Percentiles rank a stretch among this genome's conserved stretches.
Conservation (phyloP, 1,140 invertebrate species). For the Saccostrea cuccullata region DNA sequence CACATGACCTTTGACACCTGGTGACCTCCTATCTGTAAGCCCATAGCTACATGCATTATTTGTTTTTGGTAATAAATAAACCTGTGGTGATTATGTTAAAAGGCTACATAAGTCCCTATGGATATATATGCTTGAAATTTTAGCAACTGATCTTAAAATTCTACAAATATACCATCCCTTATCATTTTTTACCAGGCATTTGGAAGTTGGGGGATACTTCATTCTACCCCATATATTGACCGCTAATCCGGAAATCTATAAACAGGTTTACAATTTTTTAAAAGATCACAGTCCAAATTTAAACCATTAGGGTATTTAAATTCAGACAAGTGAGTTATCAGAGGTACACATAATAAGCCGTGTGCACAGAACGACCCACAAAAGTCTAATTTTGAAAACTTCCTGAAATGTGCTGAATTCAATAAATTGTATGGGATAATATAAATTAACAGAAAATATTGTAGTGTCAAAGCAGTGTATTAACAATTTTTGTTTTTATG, state of each 20-base stretch:
- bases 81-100: background rate
- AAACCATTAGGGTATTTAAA: background rate
- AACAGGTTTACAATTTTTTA: background rate
- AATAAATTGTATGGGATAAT: too few species aligned
- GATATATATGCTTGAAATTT: background rate
- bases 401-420: too few species aligned
- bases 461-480: too few species aligned
- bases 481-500: too few species aligned
- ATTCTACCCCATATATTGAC: background rate
- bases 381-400: too few species aligned
- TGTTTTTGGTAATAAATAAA: slow-evolving; percentile 4
- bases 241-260: background rate
- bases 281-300: background rate
- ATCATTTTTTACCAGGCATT: background rate
- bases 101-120: background rate
- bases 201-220: background rate
- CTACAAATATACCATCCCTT: background rate
- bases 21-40: background rate
- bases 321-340: background rate
- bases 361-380: too few species aligned
- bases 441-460: too few species aligned
- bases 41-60: background rate
- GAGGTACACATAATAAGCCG: background rate
- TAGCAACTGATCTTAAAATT: background rate
- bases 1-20: background rate